Conservation (phyloP, 1,140 invertebrate species). For the Scaptomyza montana region DNA sequence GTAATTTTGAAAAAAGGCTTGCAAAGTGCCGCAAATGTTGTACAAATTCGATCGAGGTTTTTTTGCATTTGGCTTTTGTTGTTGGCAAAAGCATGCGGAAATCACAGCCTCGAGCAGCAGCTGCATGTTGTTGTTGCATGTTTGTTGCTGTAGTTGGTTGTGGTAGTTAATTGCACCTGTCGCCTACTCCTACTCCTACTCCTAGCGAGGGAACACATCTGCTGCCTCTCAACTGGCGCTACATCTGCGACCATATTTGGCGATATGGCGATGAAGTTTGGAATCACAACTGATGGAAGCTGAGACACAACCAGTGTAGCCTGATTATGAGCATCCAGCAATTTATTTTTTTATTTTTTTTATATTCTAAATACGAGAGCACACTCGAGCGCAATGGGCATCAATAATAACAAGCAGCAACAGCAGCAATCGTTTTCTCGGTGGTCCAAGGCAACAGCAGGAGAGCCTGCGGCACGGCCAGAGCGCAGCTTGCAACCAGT, state of each 20-base stretch:
- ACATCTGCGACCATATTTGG: slow-evolving; percentile 68
- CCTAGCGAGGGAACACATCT: slow-evolving; percentile 28
- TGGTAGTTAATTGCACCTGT: slow-evolving; percentile 73
- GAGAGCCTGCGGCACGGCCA: slow-evolving; percentile 50
- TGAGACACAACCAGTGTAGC: slow-evolving; percentile 58
- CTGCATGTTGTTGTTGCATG: slow-evolving; percentile 13
- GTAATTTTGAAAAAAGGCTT: neutral
- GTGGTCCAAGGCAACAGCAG: slow-evolving; percentile 13
- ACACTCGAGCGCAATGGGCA: slow-evolving; percentile 51
- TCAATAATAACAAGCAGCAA: slow-evolving; percentile 75
- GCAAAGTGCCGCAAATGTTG: slow-evolving; percentile 19
- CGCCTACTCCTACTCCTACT: slow-evolving; percentile 63
- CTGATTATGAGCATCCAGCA: slow-evolving; percentile 68
- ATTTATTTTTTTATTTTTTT: slow-evolving; percentile 18
- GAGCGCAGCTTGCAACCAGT: slow-evolving; percentile 57
- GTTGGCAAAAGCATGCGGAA: slow-evolving; percentile 62
- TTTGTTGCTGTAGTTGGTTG: slow-evolving; percentile 17
- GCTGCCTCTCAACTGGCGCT: slow-evolving; percentile 50
- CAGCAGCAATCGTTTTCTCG: slow-evolving; percentile 11
- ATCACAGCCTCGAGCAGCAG: slow-evolving; percentile 48
- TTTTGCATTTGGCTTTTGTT: slow-evolving; percentile 5
- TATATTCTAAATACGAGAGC: slow-evolving; percentile 31
- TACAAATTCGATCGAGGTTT: slow-evolving; percentile 22
- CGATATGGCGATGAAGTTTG: neutral
- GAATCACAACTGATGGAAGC: slow-evolving; percentile 23